Evolutionary conservation across 1,140 invertebrate genomes (phyloP).

Genomic region (Cyclargus thomasi): DNA sequence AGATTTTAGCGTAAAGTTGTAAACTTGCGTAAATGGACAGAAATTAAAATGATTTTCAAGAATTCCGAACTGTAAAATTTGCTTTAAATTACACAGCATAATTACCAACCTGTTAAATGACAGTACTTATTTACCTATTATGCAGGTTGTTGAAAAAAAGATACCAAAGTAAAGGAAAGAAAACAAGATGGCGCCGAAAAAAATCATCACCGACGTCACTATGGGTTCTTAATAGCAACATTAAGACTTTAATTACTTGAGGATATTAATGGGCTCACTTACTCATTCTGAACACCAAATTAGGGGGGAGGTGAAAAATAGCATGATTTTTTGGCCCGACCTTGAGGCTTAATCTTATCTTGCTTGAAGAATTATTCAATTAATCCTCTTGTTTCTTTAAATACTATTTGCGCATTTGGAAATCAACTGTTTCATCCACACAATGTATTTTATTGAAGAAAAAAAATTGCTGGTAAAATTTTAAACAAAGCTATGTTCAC

Average conservation of each 20-base stretch:
- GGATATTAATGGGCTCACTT: not conserved
- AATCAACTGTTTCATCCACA: too few species aligned
- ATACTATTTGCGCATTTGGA: not conserved
- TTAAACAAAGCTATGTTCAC: too few species aligned
- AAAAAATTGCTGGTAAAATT: too few species aligned
- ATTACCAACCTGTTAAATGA: too few species aligned
- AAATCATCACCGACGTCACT: not conserved
- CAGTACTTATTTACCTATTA: too few species aligned
- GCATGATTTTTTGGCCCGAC: constrained; percentile 1
- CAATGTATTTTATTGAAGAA: too few species aligned
- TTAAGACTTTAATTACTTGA: constrained; percentile 6
- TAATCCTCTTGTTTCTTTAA: not conserved
- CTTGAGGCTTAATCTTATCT: not conserved
- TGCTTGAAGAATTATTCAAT: constrained; percentile 4
- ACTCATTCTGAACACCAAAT: constrained; percentile 9
- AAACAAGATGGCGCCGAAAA: constrained; percentile 1
- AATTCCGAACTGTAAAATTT: too few species aligned
- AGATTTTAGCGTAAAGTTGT: too few species aligned
- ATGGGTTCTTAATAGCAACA: constrained; percentile 11
- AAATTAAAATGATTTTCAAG: too few species aligned
- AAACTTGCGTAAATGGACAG: too few species aligned
- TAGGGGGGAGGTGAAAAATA: constrained; percentile 7
- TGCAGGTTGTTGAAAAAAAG: not conserved
- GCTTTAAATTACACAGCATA: too few species aligned
- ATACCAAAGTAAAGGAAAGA: not conserved